Base-by-base conservation (phyloP, 1,140 invertebrate genomes). In the Mizuhopecten yessoensis region DNA sequence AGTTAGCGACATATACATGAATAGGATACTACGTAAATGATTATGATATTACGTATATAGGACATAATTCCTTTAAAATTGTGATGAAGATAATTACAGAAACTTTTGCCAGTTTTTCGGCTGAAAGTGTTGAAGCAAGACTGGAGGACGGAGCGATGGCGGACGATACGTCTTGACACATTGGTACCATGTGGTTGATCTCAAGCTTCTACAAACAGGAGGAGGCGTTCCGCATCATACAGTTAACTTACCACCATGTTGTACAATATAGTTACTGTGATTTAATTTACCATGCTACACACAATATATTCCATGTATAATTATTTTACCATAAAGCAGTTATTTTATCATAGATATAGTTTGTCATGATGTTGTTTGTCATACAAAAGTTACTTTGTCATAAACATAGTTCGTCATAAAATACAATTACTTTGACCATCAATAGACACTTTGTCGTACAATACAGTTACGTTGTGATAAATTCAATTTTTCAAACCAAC, bases 101-200 rank as follows among this genome's bases (percentile, higher is more conserved):
- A 75, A 75, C 57, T 75, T 75, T 75, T n/a, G 57, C 57, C 23
- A 75, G 57, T 75, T 75, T 75, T 75, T 75, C 57, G 0, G 57
- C 23, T n/a, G 57, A 29, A 5, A 75, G 57, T 75, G 57, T 29
- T 3, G 23, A 23, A 75, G 57, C 57, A n/a, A 29, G 23, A 75
- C 57, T 75, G 57, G 15, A 29, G 57, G 57, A 75, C 57, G 57
- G 57, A 29, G n/a, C 5, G 23, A 75, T 29, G 17, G 11, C 57
- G 29, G 57, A 75, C 1, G 23, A 9, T 17, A 13, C 29, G 29
- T 75, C 57, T n/a, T 75, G 57, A 75, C 57, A 75, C 57, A 75
- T 75, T 1, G 57, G 57, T 29, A 75, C 57, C 57, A 75, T 75
- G 57, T 75, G 57, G n/a, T 29, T 75, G 57, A 75, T 75, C 57